Evolutionary conservation across 37 sponge, comb jelly and placozoan genomes (phyloP), one percentile per base, ranked within the genome.

Genomic region (Sycon ciliatum): DNA sequence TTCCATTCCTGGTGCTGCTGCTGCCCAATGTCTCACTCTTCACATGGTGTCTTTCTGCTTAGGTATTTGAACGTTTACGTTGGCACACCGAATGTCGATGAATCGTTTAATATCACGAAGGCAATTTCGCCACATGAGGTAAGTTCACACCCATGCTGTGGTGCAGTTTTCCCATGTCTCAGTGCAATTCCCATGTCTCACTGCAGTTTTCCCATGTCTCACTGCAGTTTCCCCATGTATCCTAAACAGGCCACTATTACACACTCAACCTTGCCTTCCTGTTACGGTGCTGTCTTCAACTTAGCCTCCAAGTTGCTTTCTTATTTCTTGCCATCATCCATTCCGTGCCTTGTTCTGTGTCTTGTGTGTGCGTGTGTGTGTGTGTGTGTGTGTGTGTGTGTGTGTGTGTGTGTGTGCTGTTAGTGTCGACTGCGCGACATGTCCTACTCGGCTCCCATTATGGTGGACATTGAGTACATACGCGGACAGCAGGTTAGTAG

Each of bases 361-460:
- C n/a, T n/a, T n/a, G n/a, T n/a, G n/a, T n/a, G n/a, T n/a, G n/a
- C n/a, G n/a, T n/a, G n/a, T n/a, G n/a, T n/a, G n/a, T n/a, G n/a
- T n/a, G n/a, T n/a, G n/a, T n/a, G n/a, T n/a, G n/a, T n/a, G n/a
- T n/a, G n/a, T n/a, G n/a, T n/a, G n/a, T n/a, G n/a, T n/a, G n/a
- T n/a, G n/a, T n/a, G n/a, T n/a, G n/a, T n/a, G n/a, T n/a, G n/a
- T 60, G 27, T 22, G 22, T 22, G 7, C 11, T 28, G 7, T 28
- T 67, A 78, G 76, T 96, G 99, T 35, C 84, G 99, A 20, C 85
- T 96, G 23, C 57, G 99, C 32, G 99, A 96, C 72, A 78, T 96
- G 75, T 84, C 92, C 35, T 96, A 96, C 72, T 79, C 93, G 4
- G 92, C 99, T 9, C 99, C 99, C 16, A 92, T 96, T 55, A 84